These are phyloP conservation scores for Cryptomyrus ogoouensis DNA, from an alignment of 2,113 vertebrate genomes.

Conservation along the genomic window DNA sequence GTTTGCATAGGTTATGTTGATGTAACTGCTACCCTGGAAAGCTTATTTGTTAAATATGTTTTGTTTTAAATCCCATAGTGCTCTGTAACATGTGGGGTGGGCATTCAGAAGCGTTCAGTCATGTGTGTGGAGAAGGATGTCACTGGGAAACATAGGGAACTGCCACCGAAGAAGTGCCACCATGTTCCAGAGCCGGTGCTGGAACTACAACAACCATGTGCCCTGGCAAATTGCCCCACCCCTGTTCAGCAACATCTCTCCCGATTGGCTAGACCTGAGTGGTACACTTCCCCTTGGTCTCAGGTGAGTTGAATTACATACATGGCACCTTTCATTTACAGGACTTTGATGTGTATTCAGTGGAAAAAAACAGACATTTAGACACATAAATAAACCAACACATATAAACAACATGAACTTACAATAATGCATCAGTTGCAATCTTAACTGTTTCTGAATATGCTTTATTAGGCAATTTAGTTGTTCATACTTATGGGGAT, in stretches of 20 bases:
- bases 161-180: slow-evolving; percentile 67
- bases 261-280: slow-evolving; percentile 46
- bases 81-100: slow-evolving; percentile 69
- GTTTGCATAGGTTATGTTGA: background rate
- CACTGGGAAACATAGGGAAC: slow-evolving; percentile 71
- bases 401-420: background rate
- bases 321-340: background rate
- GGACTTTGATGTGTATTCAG: background rate
- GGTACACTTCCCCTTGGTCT: slow-evolving; percentile 75
- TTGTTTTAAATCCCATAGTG: slow-evolving; percentile 56
- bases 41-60: background rate
- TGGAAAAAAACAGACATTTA: background rate
- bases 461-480: background rate
- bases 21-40: background rate
- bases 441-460: background rate
- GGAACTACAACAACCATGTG: slow-evolving; percentile 63
- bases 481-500: background rate
- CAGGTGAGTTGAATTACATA: slow-evolving; percentile 55
- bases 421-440: background rate
- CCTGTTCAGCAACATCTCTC: slow-evolving; percentile 20
- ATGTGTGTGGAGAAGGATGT: slow-evolving; percentile 74
- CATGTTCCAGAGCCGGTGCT: slow-evolving; percentile 61
- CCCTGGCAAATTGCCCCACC: slow-evolving; percentile 51
- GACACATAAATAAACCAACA: background rate
- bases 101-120: slow-evolving; percentile 66